Percentiles rank a stretch among this genome's conserved stretches.
Evolutionary conservation across 2,888 invertebrate species (phyloP).

Genomic region (Abscondita cerata): DNA sequence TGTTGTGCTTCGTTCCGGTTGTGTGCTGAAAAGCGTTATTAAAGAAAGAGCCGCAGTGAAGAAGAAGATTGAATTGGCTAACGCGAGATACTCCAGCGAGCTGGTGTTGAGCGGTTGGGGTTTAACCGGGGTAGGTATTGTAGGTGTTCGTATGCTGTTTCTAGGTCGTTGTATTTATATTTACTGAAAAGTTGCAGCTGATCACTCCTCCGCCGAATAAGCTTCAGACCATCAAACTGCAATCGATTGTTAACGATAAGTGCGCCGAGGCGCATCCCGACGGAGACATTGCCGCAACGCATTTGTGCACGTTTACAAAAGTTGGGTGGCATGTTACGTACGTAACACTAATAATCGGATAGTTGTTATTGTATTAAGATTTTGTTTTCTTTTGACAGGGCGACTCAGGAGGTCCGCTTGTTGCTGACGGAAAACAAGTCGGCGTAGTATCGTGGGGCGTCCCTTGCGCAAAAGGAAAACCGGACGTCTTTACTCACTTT

Average conservation of each 20-base stretch:
- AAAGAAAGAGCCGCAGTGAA: constrained; percentile 62
- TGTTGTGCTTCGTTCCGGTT: too few relatives aligned
- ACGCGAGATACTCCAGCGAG: constrained; percentile 60
- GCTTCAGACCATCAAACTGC: constrained; percentile 63
- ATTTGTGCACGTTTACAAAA: constrained; percentile 45
- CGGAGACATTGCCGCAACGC: constrained; percentile 24
- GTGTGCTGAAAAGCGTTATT: too few relatives aligned
- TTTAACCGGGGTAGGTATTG: constrained; percentile 57
- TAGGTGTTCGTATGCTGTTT: background rate
- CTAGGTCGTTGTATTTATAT: background rate
- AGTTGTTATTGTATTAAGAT: background rate
- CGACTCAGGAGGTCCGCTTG: constrained; percentile 28
- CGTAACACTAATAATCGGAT: constrained; percentile 36
- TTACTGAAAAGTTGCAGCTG: constrained; percentile 20
- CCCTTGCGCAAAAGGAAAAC: constrained; percentile 56
- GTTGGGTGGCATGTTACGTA: constrained; percentile 47
- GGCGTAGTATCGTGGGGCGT: constrained; percentile 59
- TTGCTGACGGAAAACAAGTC: constrained; percentile 37
- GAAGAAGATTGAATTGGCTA: constrained; percentile 65
- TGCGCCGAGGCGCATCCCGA: constrained; percentile 45
- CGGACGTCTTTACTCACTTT: constrained; percentile 58
- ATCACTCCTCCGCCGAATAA: constrained; percentile 55
- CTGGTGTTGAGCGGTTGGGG: constrained; percentile 70
- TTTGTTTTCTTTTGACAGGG: constrained; percentile 18
- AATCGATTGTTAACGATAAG: constrained; percentile 61